A percentile compares a stretch with the other conserved stretches of the same genome.
These are phyloP conservation scores for Helarctos malayanus DNA, from an alignment of 2,797 vertebrate genomes.

Conservation along the genomic window DNA sequence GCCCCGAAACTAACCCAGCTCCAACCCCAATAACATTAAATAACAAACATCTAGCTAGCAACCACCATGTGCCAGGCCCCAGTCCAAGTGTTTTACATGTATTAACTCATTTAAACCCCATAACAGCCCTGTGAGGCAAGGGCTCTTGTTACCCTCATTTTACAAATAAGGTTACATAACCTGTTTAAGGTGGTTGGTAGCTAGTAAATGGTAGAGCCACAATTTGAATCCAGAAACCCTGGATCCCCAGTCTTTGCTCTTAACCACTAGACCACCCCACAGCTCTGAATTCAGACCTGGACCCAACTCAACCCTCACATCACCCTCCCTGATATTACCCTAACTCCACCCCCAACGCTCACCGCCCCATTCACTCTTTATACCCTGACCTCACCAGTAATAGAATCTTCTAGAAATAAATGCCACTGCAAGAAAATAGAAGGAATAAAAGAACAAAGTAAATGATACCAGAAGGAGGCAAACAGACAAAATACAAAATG, in stretches of 20 bases:
- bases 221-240: slow-evolving; percentile 49
- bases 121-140: slow-evolving; percentile 17
- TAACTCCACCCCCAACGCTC: neutral
- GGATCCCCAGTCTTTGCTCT: neutral
- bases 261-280: neutral
- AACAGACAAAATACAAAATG: neutral
- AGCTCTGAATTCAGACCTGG: neutral
- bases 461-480: neutral
- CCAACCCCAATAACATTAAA: slow-evolving; percentile 19
- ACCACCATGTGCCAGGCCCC: slow-evolving; percentile 23
- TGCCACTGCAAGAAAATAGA: slow-evolving; percentile 18
- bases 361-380: neutral
- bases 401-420: neutral
- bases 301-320: neutral
- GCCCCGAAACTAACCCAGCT: neutral
- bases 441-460: neutral
- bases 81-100: slow-evolving; percentile 51
- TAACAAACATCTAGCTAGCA: neutral
- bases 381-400: neutral
- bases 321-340: neutral
- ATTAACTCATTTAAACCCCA: slow-evolving; percentile 55
- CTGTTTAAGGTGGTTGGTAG: slow-evolving; percentile 26
- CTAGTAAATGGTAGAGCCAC: neutral
- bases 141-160: slow-evolving; percentile 52
- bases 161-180: slow-evolving; percentile 30